Evolutionary conservation across 2,797 vertebrate species (phyloP).

Genomic region (Hirundo rustica): DNA sequence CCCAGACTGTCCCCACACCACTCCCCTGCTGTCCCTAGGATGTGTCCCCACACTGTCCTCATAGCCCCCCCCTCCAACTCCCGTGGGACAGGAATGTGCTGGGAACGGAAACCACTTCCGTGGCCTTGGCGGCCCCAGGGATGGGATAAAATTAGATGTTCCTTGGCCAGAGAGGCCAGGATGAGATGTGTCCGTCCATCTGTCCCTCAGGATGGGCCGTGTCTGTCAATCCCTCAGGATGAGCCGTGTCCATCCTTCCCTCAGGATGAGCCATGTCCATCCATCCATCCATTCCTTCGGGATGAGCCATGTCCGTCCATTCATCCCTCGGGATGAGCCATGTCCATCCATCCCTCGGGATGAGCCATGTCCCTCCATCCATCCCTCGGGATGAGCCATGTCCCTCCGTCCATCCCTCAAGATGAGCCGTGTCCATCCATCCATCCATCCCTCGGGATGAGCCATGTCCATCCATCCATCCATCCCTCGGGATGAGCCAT

Average conservation of each 20-base stretch:
- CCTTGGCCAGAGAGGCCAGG: not conserved
- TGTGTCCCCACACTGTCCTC: not conserved
- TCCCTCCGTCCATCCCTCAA: not conserved
- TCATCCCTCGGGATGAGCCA: too few relatives aligned
- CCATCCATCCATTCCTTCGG: not conserved
- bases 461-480: not conserved
- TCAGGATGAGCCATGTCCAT: rapidly evolving
- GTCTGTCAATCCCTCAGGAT: rapidly evolving
- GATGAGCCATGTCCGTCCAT: too few relatives aligned
- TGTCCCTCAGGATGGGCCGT: rapidly evolving
- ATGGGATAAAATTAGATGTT: not conserved
- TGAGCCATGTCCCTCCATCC: too few relatives aligned
- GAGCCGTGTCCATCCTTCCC: not conserved
- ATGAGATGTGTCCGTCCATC: not conserved
- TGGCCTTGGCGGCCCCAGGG: not conserved
- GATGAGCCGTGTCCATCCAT: not conserved
- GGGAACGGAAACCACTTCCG: not conserved
- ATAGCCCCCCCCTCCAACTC: rapidly evolving
- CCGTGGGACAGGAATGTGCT: not conserved
- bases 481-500: rapidly evolving
- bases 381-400: not conserved
- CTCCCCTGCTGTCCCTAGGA: not conserved
- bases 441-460: rapidly evolving
- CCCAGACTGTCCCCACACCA: not conserved
- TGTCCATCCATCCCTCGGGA: too few relatives aligned